phyloP scores from a whole-genome alignment of 2,797 vertebrate species.

The Liasis olivaceus region DNA sequence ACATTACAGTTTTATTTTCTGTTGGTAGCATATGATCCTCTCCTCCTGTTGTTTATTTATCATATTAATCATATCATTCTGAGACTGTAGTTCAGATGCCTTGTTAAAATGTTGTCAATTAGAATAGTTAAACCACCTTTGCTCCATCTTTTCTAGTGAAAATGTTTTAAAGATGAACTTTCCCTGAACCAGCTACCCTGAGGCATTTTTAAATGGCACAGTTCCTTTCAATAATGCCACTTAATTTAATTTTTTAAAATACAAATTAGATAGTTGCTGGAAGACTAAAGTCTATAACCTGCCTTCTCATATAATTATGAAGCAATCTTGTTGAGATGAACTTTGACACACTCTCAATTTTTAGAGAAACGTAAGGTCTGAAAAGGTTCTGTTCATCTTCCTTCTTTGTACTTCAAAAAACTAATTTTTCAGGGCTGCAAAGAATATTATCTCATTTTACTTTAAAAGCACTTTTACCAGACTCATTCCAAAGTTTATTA shows the following conservation, averaged over 20 bases:
- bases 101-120: neutral
- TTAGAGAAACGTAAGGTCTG: neutral
- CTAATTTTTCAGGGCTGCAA: neutral
- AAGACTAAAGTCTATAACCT: neutral
- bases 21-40: neutral
- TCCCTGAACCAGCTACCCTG: constrained; percentile 1
- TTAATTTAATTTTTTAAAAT: constrained; percentile 19
- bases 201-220: neutral
- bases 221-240: constrained; percentile 25
- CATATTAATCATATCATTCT: neutral
- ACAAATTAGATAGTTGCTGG: neutral
- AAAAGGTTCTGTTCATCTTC: neutral
- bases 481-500: neutral
- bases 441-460: neutral
- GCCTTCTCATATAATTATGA: neutral
- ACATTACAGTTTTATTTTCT: neutral
- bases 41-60: neutral
- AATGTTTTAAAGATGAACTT: constrained; percentile 27
- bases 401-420: neutral
- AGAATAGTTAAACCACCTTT: constrained; percentile 6
- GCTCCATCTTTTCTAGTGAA: neutral
- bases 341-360: neutral
- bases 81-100: constrained; percentile 2
- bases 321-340: constrained; percentile 3
- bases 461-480: neutral